Conservation (phyloP, 2,888 invertebrate species). For the Harpalus rubripes region DNA sequence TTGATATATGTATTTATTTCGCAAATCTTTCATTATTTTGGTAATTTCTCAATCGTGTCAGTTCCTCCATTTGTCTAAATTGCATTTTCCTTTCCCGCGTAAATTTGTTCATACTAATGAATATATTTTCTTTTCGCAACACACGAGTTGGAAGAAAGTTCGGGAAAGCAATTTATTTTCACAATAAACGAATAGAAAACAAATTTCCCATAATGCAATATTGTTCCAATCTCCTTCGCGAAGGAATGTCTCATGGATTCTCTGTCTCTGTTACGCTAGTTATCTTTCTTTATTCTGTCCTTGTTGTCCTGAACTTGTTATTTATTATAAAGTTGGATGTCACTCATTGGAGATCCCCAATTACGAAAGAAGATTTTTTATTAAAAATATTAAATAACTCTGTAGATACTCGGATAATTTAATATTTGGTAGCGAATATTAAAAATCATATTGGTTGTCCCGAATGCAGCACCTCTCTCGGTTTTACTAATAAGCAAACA, state of each 20-base stretch:
- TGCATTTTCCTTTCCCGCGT: conserved; percentile 1
- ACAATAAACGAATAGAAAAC: conserved; percentile 67
- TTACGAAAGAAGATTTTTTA: conserved; percentile 42
- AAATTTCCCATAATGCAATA: conserved; percentile 66
- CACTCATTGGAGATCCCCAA: conserved; percentile 63
- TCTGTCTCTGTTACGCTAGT: conserved; percentile 35
- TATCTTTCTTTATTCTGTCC: conserved; percentile 20
- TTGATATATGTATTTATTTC: background rate
- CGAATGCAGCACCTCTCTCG: background rate
- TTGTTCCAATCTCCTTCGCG: conserved; percentile 62
- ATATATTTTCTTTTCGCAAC: conserved; percentile 35
- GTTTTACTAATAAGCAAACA: conserved; percentile 53
- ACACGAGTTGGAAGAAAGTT: conserved; percentile 45
- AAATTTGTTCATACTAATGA: conserved; percentile 43
- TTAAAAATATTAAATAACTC: too few relatives aligned
- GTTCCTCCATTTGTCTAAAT: conserved; percentile 5
- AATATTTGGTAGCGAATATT: too few relatives aligned
- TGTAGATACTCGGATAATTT: too few relatives aligned
- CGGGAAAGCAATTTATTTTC: conserved; percentile 65
- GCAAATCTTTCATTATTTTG: background rate
- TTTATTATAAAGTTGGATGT: conserved; percentile 62
- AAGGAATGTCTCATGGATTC: conserved; percentile 49
- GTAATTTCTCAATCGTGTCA: conserved; percentile 19
- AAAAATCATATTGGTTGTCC: background rate
- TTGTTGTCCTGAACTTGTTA: conserved; percentile 50